A percentile compares a stretch with the other conserved stretches of the same genome.
phyloP scores from a whole-genome alignment of 1,140 invertebrate genomes.

The Galleria mellonella region DNA sequence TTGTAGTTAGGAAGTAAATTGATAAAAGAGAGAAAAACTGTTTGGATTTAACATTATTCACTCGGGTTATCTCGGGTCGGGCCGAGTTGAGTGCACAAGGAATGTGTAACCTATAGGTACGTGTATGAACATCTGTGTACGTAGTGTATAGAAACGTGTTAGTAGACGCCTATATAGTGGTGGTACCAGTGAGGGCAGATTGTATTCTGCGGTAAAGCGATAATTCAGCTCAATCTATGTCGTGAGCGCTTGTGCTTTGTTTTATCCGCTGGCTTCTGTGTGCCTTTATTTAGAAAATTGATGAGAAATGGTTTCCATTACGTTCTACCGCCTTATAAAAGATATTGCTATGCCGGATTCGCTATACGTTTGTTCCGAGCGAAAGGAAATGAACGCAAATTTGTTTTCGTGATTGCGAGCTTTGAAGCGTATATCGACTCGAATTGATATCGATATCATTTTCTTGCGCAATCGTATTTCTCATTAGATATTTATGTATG shows the following conservation, averaged over 20 bases:
- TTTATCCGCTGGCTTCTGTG: slow-evolving; percentile 70
- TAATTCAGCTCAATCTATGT: slow-evolving; percentile 74
- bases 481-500: slow-evolving; percentile 50
- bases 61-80: slow-evolving; percentile 49
- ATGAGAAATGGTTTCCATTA: slow-evolving; percentile 74
- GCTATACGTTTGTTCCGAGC: slow-evolving; percentile 47
- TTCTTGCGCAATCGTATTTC: slow-evolving; percentile 50
- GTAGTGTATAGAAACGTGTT: too few species aligned
- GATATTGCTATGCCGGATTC: slow-evolving; percentile 49
- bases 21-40: slow-evolving; percentile 63
- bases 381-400: slow-evolving; percentile 70
- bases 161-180: background rate
- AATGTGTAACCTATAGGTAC: slow-evolving; percentile 1
- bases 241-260: slow-evolving; percentile 71
- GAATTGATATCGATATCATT: slow-evolving; percentile 63
- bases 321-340: slow-evolving; percentile 61
- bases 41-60: slow-evolving; percentile 66
- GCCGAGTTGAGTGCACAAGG: slow-evolving; percentile 38
- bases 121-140: background rate
- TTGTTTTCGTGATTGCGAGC: slow-evolving; percentile 69
- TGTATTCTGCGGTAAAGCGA: slow-evolving; percentile 73
- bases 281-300: slow-evolving; percentile 74
- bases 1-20: slow-evolving; percentile 58
- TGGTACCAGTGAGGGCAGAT: slow-evolving; percentile 33
- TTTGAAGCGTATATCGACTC: slow-evolving; percentile 56